A percentile compares a stretch with the other conserved stretches of the same genome.
phyloP scores from a whole-genome alignment of 1,140 invertebrate genomes.

The Camponotus pennsylvanicus region DNA sequence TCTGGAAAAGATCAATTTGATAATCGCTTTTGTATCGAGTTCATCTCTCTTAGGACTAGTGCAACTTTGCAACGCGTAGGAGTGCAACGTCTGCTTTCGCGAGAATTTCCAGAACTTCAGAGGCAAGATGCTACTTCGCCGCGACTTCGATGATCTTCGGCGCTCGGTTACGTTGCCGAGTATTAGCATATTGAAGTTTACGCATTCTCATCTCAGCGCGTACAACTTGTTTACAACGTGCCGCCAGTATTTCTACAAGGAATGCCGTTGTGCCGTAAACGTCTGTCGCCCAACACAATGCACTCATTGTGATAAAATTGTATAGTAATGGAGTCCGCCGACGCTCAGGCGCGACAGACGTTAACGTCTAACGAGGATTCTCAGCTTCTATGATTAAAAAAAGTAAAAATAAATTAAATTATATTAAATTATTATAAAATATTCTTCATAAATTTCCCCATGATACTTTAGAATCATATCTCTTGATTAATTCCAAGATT shows the following conservation, averaged over 20 bases:
- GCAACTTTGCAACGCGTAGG: background rate
- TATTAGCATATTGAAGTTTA: slow-evolving; percentile 18
- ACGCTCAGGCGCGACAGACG: slow-evolving; percentile 14
- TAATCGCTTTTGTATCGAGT: background rate
- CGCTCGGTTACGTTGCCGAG: background rate
- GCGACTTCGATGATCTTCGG: background rate
- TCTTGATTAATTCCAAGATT: background rate
- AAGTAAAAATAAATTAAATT: no score
- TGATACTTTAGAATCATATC: background rate
- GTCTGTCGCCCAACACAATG: background rate
- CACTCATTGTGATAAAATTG: slow-evolving; percentile 30
- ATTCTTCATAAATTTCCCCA: background rate
- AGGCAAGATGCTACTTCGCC: background rate
- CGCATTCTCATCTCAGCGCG: background rate
- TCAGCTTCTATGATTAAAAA: background rate
- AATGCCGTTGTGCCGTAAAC: slow-evolving; percentile 22
- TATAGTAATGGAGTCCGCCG: slow-evolving; percentile 1
- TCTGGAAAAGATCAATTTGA: background rate
- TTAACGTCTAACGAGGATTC: background rate
- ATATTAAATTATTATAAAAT: no score
- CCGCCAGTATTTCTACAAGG: background rate
- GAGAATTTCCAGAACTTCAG: slow-evolving; percentile 64
- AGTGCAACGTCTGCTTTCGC: background rate
- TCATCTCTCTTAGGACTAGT: background rate
- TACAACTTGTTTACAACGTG: slow-evolving; percentile 26